phyloP scores from a whole-genome alignment of 2,113 vertebrate genomes.

The Engraulis encrasicolus region DNA sequence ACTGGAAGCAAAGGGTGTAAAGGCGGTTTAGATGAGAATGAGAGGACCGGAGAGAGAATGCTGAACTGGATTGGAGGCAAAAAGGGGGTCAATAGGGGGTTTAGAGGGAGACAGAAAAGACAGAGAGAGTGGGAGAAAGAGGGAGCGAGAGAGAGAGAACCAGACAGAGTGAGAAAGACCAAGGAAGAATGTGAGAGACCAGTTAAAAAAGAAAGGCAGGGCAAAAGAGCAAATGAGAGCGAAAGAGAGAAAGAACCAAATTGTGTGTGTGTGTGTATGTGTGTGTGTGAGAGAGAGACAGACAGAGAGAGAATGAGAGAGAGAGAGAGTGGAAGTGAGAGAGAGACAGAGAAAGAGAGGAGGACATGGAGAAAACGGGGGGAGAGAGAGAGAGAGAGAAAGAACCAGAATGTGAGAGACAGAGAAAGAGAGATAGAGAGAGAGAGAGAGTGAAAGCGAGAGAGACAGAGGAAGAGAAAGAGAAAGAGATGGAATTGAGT shows the following conservation, averaged over 20 bases:
- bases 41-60: not conserved
- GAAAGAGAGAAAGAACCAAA: constrained; percentile 52
- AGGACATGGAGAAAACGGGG: not conserved
- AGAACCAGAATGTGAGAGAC: constrained; percentile 32
- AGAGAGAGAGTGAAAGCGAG: constrained; percentile 41
- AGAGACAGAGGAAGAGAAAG: constrained; percentile 45
- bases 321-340: too few relatives aligned
- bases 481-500: constrained; percentile 48
- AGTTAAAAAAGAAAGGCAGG: not conserved
- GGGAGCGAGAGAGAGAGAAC: constrained; percentile 8
- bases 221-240: constrained; percentile 38
- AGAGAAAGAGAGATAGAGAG: not conserved
- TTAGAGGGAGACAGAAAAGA: too few relatives aligned
- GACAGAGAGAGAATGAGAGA: too few relatives aligned
- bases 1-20: too few relatives aligned
- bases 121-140: not conserved
- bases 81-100: too few relatives aligned
- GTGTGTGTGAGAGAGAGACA: too few relatives aligned
- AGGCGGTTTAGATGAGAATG: too few relatives aligned
- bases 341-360: not conserved
- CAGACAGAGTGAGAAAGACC: constrained; percentile 44
- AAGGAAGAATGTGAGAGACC: constrained; percentile 40
- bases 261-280: too few relatives aligned
- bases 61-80: too few relatives aligned
- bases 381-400: constrained; percentile 17